These are phyloP conservation scores for Meloidogyne chitwoodi DNA, from an alignment of 1,140 invertebrate genomes.

Conservation along the genomic window DNA sequence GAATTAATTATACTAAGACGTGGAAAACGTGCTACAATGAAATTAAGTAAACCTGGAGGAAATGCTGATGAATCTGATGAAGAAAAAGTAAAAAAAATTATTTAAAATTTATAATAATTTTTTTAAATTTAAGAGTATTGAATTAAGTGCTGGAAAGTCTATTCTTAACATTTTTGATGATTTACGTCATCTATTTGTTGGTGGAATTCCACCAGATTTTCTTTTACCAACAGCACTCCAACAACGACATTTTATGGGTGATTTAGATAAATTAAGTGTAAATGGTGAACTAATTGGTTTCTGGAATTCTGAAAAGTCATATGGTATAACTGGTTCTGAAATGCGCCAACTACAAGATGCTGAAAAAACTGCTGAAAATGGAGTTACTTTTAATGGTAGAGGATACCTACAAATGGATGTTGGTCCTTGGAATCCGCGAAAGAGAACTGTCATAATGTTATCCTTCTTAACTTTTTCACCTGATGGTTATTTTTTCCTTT, in stretches of 20 bases:
- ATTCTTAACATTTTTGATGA: constrained; percentile 81
- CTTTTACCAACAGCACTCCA: constrained; percentile 68
- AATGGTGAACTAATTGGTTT: constrained; percentile 82
- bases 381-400: constrained; percentile 73
- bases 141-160: constrained; percentile 69
- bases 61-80: constrained; percentile 29
- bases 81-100: constrained; percentile 7
- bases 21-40: constrained; percentile 73
- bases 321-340: constrained; percentile 71
- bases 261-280: constrained; percentile 82
- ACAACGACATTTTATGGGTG: constrained; percentile 76
- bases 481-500: constrained; percentile 66
- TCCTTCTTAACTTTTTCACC: constrained; percentile 79
- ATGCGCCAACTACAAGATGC: constrained; percentile 61
- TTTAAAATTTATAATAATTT: neutral
- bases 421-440: constrained; percentile 63
- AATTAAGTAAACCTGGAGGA: constrained; percentile 67
- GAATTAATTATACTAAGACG: constrained; percentile 80
- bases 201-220: constrained; percentile 71
- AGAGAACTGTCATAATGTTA: constrained; percentile 68
- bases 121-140: neutral
- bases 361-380: constrained; percentile 42
- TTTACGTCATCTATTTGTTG: constrained; percentile 81
- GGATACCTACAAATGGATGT: constrained; percentile 73
- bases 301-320: constrained; percentile 84